Conservation (phyloP, 2,797 vertebrate genomes). For the Anas bahamensis region DNA sequence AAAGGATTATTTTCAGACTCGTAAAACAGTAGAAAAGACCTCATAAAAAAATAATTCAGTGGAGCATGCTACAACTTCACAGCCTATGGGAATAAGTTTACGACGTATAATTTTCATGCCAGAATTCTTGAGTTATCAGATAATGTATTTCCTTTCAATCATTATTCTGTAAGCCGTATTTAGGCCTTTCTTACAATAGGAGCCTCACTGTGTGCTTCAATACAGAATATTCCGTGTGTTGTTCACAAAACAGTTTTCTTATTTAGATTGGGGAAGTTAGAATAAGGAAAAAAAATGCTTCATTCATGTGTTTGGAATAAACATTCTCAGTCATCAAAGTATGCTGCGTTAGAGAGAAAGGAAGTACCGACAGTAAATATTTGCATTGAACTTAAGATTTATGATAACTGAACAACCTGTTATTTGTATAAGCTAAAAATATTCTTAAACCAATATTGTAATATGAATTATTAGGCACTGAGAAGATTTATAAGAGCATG, state of each 20-base stretch:
- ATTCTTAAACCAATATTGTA: not conserved
- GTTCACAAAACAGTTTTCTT: slow-evolving; percentile 13
- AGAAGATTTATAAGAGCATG: not conserved
- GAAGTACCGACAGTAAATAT: not conserved
- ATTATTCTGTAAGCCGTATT: slow-evolving; percentile 53
- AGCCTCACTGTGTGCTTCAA: slow-evolving; percentile 24
- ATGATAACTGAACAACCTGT: not conserved
- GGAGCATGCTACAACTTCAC: slow-evolving; percentile 30
- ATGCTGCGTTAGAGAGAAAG: not conserved
- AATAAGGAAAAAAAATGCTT: slow-evolving; percentile 21
- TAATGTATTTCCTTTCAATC: slow-evolving; percentile 61
- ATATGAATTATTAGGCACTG: not conserved
- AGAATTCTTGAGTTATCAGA: slow-evolving; percentile 69
- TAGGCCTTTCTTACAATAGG: slow-evolving; percentile 36
- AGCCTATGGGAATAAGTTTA: slow-evolving; percentile 52
- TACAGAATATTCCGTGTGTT: slow-evolving; percentile 10
- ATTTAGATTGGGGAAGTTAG: not conserved
- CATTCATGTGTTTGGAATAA: slow-evolving; percentile 14
- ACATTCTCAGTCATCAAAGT: not conserved
- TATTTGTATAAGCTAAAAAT: not conserved
- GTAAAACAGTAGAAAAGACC: not conserved
- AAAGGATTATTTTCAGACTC: slow-evolving; percentile 4
- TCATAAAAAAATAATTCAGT: slow-evolving; percentile 35
- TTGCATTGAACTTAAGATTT: not conserved
- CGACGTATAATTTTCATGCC: slow-evolving; percentile 51